Conservation (phyloP, 2,113 vertebrate species). For the Barnardius zonarius region DNA sequence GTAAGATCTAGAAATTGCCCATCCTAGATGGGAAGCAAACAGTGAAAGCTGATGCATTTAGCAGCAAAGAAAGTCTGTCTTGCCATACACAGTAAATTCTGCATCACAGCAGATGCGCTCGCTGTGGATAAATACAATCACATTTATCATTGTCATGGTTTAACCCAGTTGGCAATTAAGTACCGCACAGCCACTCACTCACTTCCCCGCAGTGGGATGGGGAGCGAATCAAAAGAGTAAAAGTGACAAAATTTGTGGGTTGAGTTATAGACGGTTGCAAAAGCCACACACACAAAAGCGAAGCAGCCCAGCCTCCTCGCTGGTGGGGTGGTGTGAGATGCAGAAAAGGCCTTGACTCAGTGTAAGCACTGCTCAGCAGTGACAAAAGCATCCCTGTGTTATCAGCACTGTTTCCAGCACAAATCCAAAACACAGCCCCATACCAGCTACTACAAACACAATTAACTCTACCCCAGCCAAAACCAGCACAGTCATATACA, state of each 20-base stretch:
- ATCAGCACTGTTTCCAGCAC: background rate
- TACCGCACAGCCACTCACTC: background rate
- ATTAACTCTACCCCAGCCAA: background rate
- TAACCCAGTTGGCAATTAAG: background rate
- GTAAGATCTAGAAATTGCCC: background rate
- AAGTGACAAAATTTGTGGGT: background rate
- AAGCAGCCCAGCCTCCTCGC: background rate
- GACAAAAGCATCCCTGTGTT: background rate
- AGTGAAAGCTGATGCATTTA: background rate
- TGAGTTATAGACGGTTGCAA: background rate
- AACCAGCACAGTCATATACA: background rate
- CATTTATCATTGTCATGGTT: background rate
- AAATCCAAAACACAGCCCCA: background rate
- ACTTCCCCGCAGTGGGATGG: background rate
- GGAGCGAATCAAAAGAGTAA: background rate
- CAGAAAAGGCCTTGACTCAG: background rate
- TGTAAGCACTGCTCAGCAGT: background rate
- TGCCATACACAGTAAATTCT: background rate
- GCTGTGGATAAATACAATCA: background rate
- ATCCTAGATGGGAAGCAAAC: background rate
- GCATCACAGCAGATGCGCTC: background rate
- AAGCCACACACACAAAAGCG: background rate
- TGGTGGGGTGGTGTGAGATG: background rate
- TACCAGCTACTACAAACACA: background rate
- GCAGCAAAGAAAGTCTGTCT: background rate